Base-by-base conservation (phyloP, 2,888 invertebrate genomes). In the Drosophila peninsularis region DNA sequence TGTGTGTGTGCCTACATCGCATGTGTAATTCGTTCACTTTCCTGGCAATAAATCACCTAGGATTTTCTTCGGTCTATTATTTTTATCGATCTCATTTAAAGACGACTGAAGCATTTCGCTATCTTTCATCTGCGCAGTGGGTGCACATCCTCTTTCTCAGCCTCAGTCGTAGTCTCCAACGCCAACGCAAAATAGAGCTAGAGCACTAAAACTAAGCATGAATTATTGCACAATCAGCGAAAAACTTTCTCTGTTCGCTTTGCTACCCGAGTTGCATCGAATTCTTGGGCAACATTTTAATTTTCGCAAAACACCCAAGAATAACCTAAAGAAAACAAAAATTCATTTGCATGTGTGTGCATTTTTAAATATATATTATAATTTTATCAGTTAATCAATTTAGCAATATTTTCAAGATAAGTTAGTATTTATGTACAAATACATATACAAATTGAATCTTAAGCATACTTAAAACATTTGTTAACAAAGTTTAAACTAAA, bases 21-120 rank as follows among this genome's bases (percentile, higher is more conserved):
- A 74, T 76, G 74, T 82, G 82, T 78, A 80, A 80, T 82, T 83
- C 80, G 75, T 80, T 78, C 70, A 70, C 66, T 75, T 75, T 76
- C 63, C 64, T 66, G 72, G 73, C 75, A 79, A 83, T 90, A 90
- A 90, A 90, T 90, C 90, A 90, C 87, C 80, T 74, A 80, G 90
- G 86, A 90, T 90, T 90, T 89, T 71, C 75, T 81, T 69, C 61
- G 72, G 78, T 85, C 80, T 78, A 82, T 82, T 83, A 82, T 85
- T 82, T 75, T 82, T 82, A 83, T 84, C 78, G 75, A 78, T 76
- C 85, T 76, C 78, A 84, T 82, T 83, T 80, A 83, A 78, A 82
- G 83, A 76, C 83, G 81, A 75, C 75, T 78, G 78, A 71, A 77
- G 77, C 80, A 77, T 76, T 79, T 64, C 78, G 74, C 79, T 82